Evolutionary conservation across 2,888 invertebrate species (phyloP), one percentile per base, ranked within the genome.

Genomic region (Dicranocentrus wangi): DNA sequence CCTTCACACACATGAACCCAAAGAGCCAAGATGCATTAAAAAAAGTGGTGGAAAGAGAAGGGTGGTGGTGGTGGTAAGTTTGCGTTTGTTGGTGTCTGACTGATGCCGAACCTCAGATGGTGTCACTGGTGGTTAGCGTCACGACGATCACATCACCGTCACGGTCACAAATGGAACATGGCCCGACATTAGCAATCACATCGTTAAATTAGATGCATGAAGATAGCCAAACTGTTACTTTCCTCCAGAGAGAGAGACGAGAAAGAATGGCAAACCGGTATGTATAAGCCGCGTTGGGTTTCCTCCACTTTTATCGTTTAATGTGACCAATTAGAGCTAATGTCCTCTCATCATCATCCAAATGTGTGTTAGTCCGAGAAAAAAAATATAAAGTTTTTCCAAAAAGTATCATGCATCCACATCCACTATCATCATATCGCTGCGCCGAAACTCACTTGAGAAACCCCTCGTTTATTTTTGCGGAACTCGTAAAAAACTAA

Each of bases 321-420:
- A 77, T 77, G 76, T 69, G 76, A 77, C 76, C 76, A 77, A 77
- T 77, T 77, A 77, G 76, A 77, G 58, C 60, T 77, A 77, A 77
- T 77, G 76, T 77, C 60, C 65, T 77, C 68, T 75, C 75, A 75
- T 75, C 75, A 75, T 75, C 75, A 75, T 75, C 66, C 55, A 66
- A 75, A 43, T 58, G 55, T 43, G 42, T 73, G 19, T n/a, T n/a
- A 10, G 19, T 21, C 39, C 55, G n/a, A 28, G 13, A 19, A 25
- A 5, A 28, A 32, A 42, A 58, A 43, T 21, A 68, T 7, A 70
- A 58, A 69, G n/a, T n/a, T n/a, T n/a, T n/a, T n/a, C n/a, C n/a
- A 42, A 42, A 42, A 71, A 71, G 71, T 71, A 60, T 55, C 47
- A n/a, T 27, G 8, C 60, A 55, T n/a, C n/a, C n/a, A n/a, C n/a